Evolutionary conservation across 2,888 invertebrate species (phyloP).

Genomic region (Blomia tropicalis): DNA sequence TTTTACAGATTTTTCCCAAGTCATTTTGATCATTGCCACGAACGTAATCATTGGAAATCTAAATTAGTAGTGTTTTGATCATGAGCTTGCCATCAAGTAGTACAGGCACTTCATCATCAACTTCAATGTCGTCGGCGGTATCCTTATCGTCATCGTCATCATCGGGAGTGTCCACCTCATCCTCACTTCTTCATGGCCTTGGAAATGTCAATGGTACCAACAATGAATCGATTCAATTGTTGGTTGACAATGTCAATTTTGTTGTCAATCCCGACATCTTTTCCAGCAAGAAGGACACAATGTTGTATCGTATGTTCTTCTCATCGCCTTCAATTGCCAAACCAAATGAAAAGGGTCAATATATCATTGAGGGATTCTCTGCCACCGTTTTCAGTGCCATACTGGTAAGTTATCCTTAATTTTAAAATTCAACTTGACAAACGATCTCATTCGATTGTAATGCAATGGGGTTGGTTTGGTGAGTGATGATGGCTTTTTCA

Average conservation of each 20-base stretch:
- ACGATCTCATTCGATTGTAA: not conserved
- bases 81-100: slow-evolving; percentile 5
- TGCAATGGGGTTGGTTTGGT: too few relatives aligned
- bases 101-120: not conserved
- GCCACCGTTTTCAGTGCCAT: slow-evolving; percentile 87
- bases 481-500: too few relatives aligned
- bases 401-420: slow-evolving; percentile 41
- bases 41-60: not conserved
- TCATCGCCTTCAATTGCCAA: slow-evolving; percentile 49
- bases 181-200: not conserved
- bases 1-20: too few relatives aligned
- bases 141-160: not conserved
- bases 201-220: not conserved
- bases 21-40: too few relatives aligned
- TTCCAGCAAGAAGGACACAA: slow-evolving; percentile 88
- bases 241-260: slow-evolving; percentile 91
- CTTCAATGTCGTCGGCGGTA: not conserved
- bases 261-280: slow-evolving; percentile 83
- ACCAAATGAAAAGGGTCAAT: slow-evolving; percentile 89
- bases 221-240: slow-evolving; percentile 52
- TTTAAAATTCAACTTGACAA: too few relatives aligned
- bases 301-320: slow-evolving; percentile 55
- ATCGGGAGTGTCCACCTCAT: not conserved
- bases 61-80: not conserved
- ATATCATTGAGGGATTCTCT: slow-evolving; percentile 89